Conservation (phyloP, 2,797 vertebrate species). For the Saguinus oedipus region DNA sequence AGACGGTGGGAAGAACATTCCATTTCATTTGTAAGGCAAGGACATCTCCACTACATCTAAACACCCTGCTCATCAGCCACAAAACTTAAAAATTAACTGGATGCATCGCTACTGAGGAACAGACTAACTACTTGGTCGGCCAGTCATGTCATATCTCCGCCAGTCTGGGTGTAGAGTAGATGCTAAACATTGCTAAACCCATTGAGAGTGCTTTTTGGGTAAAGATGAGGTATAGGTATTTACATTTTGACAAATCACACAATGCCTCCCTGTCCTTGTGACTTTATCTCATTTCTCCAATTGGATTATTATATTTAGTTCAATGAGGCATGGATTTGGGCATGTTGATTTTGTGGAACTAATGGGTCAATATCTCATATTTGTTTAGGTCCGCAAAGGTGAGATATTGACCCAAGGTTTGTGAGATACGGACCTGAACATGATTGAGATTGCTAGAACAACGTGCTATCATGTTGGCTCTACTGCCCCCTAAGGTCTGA, state of each 20-base stretch:
- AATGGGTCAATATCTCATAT: not conserved
- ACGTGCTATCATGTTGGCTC: not conserved
- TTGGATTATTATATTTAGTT: not conserved
- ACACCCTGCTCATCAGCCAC: not conserved
- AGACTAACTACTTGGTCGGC: not conserved
- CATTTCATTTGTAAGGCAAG: not conserved
- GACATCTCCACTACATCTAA: not conserved
- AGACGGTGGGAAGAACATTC: not conserved
- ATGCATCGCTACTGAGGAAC: not conserved
- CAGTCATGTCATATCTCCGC: not conserved
- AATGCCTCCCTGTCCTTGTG: not conserved
- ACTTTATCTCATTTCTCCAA: not conserved
- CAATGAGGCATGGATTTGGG: not conserved
- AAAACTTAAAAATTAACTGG: not conserved
- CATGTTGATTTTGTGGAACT: not conserved
- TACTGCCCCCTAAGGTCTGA: not conserved
- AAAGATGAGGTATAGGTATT: not conserved
- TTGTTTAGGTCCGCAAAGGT: not conserved
- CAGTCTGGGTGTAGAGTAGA: not conserved
- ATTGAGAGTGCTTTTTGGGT: not conserved
- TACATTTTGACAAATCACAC: not conserved
- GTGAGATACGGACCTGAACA: not conserved
- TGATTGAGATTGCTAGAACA: not conserved
- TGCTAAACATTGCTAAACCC: not conserved
- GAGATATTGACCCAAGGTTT: not conserved